phyloP scores from a whole-genome alignment of 2,888 invertebrate species.

The Metellina segmentata region DNA sequence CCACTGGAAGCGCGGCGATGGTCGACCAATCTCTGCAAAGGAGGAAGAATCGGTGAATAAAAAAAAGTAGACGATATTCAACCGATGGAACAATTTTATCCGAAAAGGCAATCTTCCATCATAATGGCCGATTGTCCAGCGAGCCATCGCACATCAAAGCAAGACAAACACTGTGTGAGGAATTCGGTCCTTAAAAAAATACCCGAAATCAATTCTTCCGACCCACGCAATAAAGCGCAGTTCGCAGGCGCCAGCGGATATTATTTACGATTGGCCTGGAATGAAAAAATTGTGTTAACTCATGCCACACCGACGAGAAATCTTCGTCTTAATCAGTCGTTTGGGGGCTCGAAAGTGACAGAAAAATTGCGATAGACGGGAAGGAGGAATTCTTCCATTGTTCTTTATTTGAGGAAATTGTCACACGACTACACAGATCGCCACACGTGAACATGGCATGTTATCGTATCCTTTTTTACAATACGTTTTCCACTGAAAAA shows the following conservation, averaged over 20 bases:
- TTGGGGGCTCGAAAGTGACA: neutral
- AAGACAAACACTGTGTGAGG: conserved; percentile 5
- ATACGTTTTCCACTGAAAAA: neutral
- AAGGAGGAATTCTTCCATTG: conserved; percentile 36
- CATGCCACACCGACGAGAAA: conserved; percentile 40
- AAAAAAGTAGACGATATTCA: too few species aligned
- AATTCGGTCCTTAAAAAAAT: conserved; percentile 30
- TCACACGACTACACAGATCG: conserved; percentile 10
- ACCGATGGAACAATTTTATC: conserved; percentile 14
- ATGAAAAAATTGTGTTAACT: conserved; percentile 54
- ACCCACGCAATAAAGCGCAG: conserved; percentile 44
- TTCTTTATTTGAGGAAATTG: conserved; percentile 62
- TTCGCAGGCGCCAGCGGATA: conserved; percentile 55
- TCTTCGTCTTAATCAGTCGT: conserved; percentile 34
- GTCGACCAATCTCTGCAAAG: neutral
- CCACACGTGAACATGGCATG: neutral
- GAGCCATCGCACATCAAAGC: conserved; percentile 7
- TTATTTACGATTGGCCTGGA: conserved; percentile 62
- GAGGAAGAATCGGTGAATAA: too few species aligned
- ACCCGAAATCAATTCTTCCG: conserved; percentile 43
- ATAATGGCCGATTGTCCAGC: conserved; percentile 30
- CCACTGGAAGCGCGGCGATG: neutral
- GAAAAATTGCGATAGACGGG: conserved; percentile 10
- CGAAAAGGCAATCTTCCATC: conserved; percentile 7
- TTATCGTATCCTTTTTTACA: neutral